Base-by-base conservation (phyloP, 1,140 invertebrate genomes). In the Bombus terrestris region DNA sequence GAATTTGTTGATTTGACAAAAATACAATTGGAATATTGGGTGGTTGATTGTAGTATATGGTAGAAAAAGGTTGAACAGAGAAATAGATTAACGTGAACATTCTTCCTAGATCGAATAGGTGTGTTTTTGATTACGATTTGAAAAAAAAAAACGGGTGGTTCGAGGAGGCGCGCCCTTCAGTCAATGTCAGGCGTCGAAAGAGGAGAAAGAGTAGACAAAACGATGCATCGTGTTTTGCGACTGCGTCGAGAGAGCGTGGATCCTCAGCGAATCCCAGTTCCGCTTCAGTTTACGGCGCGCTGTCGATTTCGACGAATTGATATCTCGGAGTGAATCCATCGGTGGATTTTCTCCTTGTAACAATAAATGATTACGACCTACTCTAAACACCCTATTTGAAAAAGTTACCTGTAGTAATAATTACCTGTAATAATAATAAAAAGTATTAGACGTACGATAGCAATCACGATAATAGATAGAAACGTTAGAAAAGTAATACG, bases 281-380 rank as follows among this genome's bases (percentile, higher is more conserved):
- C 81, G 90, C 84, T 92, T 93, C 92, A 94, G 93, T 94, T 86
- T 89, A 90, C 90, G 87, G 89, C 92, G 92, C 92, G 93, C 93
- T 93, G 88, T 91, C 92, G 91, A 89, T 88, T 92, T 86, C 89
- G 92, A 78, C 87, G 86, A 91, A 89, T 91, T 90, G 89, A 86
- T 86, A 91, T 77, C 71, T 59, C 68, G 66, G 25, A 39, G 59
- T 41, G 9, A 73, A 37, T 1, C 15, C 4, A 28, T 37, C n/a
- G n/a, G 57, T 64, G 71, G 0, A 32, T 32, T 22, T 35, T 35
- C 13, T 25, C 4, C 43, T 39, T 3, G 0, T 9, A 10, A 66
- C n/a, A 57, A 68, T 25, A 10, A 59, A 71, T 18, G 8, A 35
- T 18, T 53, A 22, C 47, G 18, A 22, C 0, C 47, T 22, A 6